These are phyloP conservation scores for Callyntrura guangdongensis DNA, from an alignment of 2,888 invertebrate species.

Conservation along the genomic window DNA sequence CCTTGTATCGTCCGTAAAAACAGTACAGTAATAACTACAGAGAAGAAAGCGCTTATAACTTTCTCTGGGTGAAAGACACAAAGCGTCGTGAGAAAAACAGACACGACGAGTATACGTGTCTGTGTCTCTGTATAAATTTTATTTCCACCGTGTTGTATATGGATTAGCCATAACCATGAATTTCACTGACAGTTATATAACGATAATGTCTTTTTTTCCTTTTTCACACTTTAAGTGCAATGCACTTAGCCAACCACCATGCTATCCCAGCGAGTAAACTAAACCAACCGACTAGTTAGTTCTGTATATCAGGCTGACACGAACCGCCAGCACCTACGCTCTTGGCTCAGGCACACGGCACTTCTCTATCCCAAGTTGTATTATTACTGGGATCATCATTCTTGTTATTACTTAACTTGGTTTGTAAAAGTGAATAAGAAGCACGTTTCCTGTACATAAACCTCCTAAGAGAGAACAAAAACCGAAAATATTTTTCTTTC, in stretches of 20 bases:
- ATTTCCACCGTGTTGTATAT: conserved; percentile 76
- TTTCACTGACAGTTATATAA: conserved; percentile 83
- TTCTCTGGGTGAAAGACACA: too few species aligned
- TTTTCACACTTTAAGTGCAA: conserved; percentile 78
- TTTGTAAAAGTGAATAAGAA: conserved; percentile 33
- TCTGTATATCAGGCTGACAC: not conserved
- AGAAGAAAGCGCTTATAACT: too few species aligned
- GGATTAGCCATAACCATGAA: conserved; percentile 83
- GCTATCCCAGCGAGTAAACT: conserved; percentile 3
- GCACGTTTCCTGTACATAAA: too few species aligned
- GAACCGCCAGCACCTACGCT: conserved; percentile 8
- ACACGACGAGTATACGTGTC: too few species aligned
- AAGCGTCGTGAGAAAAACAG: too few species aligned
- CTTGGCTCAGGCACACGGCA: conserved; percentile 62
- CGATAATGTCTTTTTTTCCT: conserved; percentile 81
- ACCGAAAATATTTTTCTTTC: not conserved
- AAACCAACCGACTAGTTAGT: conserved; percentile 21
- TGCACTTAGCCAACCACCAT: conserved; percentile 75
- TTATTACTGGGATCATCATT: too few species aligned
- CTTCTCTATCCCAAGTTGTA: not conserved
- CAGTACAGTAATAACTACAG: too few species aligned
- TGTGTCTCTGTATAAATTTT: conserved; percentile 74
- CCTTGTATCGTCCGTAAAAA: too few species aligned
- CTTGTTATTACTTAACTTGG: conserved; percentile 49
- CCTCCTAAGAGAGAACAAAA: conserved; percentile 2